Conservation (phyloP, 2,888 invertebrate species). For the Mellilla xanthometata region DNA sequence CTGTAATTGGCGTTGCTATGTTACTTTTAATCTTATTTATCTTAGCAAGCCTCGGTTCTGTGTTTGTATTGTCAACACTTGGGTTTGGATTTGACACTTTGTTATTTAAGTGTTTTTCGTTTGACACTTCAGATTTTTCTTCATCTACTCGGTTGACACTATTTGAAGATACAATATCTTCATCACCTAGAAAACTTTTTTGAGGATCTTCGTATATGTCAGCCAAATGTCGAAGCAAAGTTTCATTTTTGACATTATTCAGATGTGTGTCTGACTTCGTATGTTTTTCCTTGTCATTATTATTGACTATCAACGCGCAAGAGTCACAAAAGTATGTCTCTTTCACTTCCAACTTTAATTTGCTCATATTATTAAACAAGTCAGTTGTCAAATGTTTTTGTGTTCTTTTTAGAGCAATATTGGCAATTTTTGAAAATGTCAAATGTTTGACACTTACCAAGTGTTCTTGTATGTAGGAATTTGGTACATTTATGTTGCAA, state of each 20-base stretch:
- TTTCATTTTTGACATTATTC: conserved; percentile 12
- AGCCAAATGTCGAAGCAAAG: background rate
- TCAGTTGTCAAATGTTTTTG: conserved; percentile 1
- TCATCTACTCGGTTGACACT: no score
- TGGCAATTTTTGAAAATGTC: conserved; percentile 1
- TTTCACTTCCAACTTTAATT: background rate
- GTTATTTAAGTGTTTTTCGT: no score
- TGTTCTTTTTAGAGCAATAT: conserved; percentile 7
- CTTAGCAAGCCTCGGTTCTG: no score
- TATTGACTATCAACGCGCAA: conserved; percentile 1
- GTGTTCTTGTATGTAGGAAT: conserved; percentile 4
- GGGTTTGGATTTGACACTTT: no score
- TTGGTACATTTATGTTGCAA: conserved; percentile 7
- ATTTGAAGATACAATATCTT: no score
- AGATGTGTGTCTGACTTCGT: background rate
- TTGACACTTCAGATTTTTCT: no score
- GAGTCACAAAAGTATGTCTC: conserved; percentile 5
- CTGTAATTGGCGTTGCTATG: no score
- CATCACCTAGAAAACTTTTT: background rate
- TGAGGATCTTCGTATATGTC: background rate
- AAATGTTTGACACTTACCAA: conserved; percentile 1
- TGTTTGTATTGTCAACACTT: no score
- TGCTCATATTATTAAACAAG: background rate
- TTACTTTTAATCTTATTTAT: no score
- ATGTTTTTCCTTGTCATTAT: background rate